Evolutionary conservation across 2,888 invertebrate genomes (phyloP), one percentile per base, ranked within the genome.

Genomic region (Pristionchus fissidentatus): DNA sequence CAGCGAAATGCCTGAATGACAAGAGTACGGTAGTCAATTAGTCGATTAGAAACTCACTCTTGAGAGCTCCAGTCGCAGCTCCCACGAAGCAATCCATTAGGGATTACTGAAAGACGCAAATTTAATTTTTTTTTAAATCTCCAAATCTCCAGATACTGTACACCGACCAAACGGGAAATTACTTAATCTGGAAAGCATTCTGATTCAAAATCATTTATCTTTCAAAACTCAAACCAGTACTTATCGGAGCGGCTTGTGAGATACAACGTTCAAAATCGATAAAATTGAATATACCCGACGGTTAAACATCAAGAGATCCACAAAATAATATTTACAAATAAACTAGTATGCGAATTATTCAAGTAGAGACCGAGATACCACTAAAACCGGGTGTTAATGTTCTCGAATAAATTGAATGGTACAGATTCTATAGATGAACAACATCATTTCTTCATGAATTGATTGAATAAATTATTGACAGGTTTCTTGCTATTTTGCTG

Each of bases 1-100:
- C 22, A 92, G 85, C 62, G 85, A 85, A 22, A 90, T 85, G 35
- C 86, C 91, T 89, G 70, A 84, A 87, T 41, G 35, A n/a, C 3
- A 19, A 35, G 52, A 32, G 52, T 29, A 19, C 0, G 35, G 1
- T 13, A 52, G 5, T 29, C 29, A 46, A 13, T n/a, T 49, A 43
- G 32, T 35, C 22, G 35, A 5, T 3, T 26, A 15, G 19, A n/a
- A 35, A 80, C 80, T 43, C n/a, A 80, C 80, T 80, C 60, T 80
- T 80, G 26, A 80, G 41, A 38, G 80, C 80, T 57, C 80, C 80
- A 22, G 80, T 80, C n/a, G 35, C 80, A 26, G 80, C 80, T 22
- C 80, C 80, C 60, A 80, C 80, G 46, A 80, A 80, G 60, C 80
- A 80, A 80, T 80, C 80, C 80, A 80, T 80, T 35, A 10, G 4